phyloP scores from a whole-genome alignment of 2,113 vertebrate species.

The Stercorarius parasiticus region DNA sequence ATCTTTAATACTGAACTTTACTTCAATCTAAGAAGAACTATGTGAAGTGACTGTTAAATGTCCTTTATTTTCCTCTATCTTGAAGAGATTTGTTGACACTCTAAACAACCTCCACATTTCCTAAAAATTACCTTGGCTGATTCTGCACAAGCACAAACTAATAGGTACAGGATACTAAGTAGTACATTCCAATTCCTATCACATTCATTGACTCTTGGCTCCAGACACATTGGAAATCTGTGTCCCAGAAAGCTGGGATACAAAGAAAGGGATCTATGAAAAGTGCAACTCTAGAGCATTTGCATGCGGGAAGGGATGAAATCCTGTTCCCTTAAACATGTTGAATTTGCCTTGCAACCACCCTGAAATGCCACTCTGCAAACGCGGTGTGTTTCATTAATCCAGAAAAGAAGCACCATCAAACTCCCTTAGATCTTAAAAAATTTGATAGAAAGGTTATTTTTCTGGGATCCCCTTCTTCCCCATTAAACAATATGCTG shows the following conservation, averaged over 20 bases:
- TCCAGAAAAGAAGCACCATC: not conserved
- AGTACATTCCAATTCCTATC: constrained; percentile 26
- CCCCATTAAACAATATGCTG: not conserved
- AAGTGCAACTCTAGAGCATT: not conserved
- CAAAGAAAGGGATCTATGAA: not conserved
- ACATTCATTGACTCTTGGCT: constrained; percentile 29
- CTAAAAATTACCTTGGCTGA: not conserved
- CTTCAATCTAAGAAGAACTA: constrained; percentile 3
- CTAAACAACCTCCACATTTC: not conserved
- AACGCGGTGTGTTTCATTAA: not conserved
- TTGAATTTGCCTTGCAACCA: not conserved
- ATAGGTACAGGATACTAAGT: not conserved
- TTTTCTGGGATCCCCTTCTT: not conserved
- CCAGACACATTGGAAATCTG: not conserved
- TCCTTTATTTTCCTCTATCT: not conserved
- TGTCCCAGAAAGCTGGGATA: constrained; percentile 6
- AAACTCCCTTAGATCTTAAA: not conserved
- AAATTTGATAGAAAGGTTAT: not conserved
- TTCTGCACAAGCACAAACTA: not conserved
- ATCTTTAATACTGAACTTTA: constrained; percentile 27
- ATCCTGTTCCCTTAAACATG: not conserved
- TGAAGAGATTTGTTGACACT: not conserved
- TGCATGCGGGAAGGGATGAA: constrained; percentile 6
- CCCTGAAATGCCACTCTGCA: not conserved
- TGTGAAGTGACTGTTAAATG: not conserved